Evolutionary conservation across 2,797 vertebrate genomes (phyloP).

Genomic region (Hoplostethus mediterraneus): DNA sequence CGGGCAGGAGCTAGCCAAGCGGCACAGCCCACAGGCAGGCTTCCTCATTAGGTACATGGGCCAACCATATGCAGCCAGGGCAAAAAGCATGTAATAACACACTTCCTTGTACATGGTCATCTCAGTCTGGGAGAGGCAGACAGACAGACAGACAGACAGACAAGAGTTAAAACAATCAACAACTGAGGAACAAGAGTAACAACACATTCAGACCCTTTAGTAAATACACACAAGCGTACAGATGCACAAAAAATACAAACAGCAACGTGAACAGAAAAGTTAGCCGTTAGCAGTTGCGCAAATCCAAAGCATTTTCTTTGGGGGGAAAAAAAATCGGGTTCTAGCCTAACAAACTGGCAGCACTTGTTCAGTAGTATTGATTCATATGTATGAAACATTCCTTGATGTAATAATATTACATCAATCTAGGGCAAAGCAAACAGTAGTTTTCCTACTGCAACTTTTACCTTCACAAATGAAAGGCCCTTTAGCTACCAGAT

Average conservation of each 20-base stretch:
- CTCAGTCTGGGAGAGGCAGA: constrained; percentile 86
- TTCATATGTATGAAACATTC: background rate
- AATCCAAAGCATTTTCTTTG: no score
- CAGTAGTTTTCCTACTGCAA: background rate
- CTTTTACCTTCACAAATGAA: no score
- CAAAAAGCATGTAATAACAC: constrained; percentile 99
- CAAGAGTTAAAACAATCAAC: constrained; percentile 16
- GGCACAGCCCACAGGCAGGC: constrained; percentile 95
- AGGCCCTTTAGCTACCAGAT: no score
- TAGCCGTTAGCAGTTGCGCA: no score
- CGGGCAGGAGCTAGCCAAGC: constrained; percentile 96
- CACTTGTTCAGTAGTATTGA: background rate
- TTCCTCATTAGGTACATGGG: constrained; percentile 99
- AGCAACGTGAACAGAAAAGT: no score
- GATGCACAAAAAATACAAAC: background rate
- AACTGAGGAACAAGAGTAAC: background rate
- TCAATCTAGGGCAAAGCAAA: no score
- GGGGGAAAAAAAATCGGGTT: no score
- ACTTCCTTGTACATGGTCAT: constrained; percentile 99
- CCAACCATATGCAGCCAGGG: constrained; percentile 98
- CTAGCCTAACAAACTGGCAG: background rate
- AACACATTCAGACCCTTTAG: constrained; percentile 7
- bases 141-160: constrained; percentile 1
- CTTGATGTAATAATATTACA: background rate
- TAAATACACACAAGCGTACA: background rate